These are phyloP conservation scores for Gallinago media DNA, from an alignment of 2,113 vertebrate genomes.

Conservation along the genomic window DNA sequence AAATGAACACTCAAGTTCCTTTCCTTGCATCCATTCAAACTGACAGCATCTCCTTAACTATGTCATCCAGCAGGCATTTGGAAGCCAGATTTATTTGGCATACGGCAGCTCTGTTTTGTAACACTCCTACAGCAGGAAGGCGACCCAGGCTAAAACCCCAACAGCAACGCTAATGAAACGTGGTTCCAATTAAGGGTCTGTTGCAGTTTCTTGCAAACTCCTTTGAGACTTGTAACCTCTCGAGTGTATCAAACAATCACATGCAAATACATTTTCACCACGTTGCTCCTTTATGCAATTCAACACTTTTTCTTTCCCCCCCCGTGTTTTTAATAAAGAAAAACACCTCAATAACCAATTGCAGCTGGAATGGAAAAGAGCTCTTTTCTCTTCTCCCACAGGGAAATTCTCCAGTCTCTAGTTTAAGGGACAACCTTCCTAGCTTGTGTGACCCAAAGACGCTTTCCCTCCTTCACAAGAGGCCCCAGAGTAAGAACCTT, in stretches of 20 bases:
- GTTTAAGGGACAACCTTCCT: not conserved
- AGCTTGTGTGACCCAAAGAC: not conserved
- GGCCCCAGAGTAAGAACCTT: not conserved
- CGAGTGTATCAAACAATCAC: constrained; percentile 16
- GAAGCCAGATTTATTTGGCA: not conserved
- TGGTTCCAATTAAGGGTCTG: constrained; percentile 39
- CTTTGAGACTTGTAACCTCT: constrained; percentile 11
- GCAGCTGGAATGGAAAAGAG: not conserved
- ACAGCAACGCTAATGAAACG: not conserved
- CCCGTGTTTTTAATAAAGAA: not conserved
- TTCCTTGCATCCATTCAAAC: not conserved
- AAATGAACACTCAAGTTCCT: not conserved
- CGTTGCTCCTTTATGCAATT: not conserved
- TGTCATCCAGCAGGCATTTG: not conserved
- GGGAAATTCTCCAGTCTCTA: not conserved
- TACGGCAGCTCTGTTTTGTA: not conserved
- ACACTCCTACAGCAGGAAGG: not conserved
- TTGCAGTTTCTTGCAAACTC: not conserved
- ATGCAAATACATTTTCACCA: constrained; percentile 13
- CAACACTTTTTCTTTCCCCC: not conserved
- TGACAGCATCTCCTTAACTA: constrained; percentile 7
- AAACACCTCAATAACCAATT: not conserved
- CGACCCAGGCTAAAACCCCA: not conserved
- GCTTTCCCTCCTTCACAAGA: not conserved
- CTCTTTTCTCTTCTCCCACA: not conserved